Conservation (phyloP, 2,113 vertebrate species). For the Amblyopsis rosae region DNA sequence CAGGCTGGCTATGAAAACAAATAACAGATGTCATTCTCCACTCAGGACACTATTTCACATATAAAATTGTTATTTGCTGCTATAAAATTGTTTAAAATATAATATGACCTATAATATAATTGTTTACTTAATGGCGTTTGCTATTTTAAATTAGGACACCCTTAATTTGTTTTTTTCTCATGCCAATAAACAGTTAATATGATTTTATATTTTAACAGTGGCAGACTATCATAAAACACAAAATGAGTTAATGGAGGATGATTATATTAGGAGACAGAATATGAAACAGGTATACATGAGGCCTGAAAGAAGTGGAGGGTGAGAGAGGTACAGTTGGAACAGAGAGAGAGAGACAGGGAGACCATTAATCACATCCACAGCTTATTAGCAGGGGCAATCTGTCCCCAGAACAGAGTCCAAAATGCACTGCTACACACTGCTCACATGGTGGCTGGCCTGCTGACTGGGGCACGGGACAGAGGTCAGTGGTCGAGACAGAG, state of each 20-base stretch:
- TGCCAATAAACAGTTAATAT: too few relatives aligned
- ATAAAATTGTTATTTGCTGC: too few relatives aligned
- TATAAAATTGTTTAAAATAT: too few relatives aligned
- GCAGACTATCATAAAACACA: too few relatives aligned
- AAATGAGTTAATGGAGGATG: too few relatives aligned
- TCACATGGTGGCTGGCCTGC: slow-evolving; percentile 58
- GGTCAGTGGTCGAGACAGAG: slow-evolving; percentile 32
- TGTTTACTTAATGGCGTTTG: not conserved
- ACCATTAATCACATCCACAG: slow-evolving; percentile 66
- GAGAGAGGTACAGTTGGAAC: slow-evolving; percentile 6
- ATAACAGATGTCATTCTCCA: too few relatives aligned
- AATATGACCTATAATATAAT: too few relatives aligned
- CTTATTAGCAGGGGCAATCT: slow-evolving; percentile 48
- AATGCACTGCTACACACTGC: slow-evolving; percentile 42
- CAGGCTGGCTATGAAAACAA: too few relatives aligned
- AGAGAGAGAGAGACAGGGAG: slow-evolving; percentile 17
- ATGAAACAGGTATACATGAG: slow-evolving; percentile 21
- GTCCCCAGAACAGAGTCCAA: slow-evolving; percentile 50
- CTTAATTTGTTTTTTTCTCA: too few relatives aligned
- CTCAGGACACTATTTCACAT: too few relatives aligned
- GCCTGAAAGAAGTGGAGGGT: slow-evolving; percentile 28
- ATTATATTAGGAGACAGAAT: not conserved
- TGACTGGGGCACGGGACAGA: slow-evolving; percentile 43
- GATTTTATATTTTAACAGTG: too few relatives aligned
- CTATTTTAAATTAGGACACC: not conserved